Percentiles rank a stretch among this genome's conserved stretches.
phyloP scores from a whole-genome alignment of 2,888 invertebrate species.

The Mythimna lalbum region DNA sequence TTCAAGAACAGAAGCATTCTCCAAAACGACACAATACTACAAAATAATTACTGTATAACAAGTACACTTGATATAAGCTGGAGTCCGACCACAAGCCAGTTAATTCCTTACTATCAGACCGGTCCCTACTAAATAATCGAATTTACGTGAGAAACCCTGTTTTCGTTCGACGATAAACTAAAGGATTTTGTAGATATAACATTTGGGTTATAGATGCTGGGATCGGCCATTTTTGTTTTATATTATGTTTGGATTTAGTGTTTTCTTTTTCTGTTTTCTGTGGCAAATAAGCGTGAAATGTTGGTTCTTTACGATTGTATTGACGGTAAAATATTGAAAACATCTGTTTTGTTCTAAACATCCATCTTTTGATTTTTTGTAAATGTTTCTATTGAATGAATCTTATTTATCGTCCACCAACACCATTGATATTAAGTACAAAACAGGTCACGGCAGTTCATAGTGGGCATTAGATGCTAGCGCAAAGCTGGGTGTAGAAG shows the following conservation, averaged over 20 bases:
- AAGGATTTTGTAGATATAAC: conserved; percentile 59
- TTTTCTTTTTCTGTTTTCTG: conserved; percentile 16
- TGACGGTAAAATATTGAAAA: conserved; percentile 4
- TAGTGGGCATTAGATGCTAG: too few relatives aligned
- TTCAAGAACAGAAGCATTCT: conserved; percentile 7
- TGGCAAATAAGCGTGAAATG: conserved; percentile 15
- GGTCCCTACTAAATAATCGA: conserved; percentile 55
- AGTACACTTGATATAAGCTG: conserved; percentile 28
- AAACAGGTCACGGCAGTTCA: too few relatives aligned
- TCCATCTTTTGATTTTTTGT: too few relatives aligned
- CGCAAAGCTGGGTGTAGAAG: too few relatives aligned
- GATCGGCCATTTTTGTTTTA: conserved; percentile 39
- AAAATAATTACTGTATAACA: conserved; percentile 43
- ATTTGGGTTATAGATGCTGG: conserved; percentile 25
- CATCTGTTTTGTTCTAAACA: neutral
- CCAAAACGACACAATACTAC: conserved; percentile 25
- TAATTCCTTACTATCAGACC: conserved; percentile 54
- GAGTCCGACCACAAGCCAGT: conserved; percentile 49
- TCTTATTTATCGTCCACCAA: neutral
- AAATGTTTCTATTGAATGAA: neutral
- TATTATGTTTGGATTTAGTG: conserved; percentile 43
- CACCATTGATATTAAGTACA: too few relatives aligned
- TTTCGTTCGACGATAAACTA: conserved; percentile 54
- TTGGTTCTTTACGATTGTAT: conserved; percentile 11
- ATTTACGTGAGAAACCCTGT: conserved; percentile 53